A percentile compares a stretch with the other conserved stretches of the same genome.
Evolutionary conservation across 2,797 vertebrate genomes (phyloP).

Genomic region (Botia kubotai): DNA sequence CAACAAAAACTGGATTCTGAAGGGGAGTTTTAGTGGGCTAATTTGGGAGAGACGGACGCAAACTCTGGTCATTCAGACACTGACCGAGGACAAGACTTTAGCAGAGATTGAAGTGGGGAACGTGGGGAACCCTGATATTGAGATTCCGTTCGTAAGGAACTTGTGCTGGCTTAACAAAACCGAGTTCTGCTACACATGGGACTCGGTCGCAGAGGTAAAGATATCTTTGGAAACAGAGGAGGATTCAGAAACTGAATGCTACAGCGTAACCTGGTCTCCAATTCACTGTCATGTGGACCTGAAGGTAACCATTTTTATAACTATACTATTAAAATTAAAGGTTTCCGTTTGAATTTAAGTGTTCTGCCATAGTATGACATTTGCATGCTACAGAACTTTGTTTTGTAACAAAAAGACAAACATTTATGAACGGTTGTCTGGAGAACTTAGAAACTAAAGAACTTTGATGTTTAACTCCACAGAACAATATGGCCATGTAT

Average conservation of each 20-base stretch:
- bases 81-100: constrained; percentile 81
- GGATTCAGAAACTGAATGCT: constrained; percentile 84
- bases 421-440: not conserved
- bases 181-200: constrained; percentile 92
- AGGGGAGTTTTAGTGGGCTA: constrained; percentile 83
- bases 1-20: constrained; percentile 92
- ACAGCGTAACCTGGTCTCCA: constrained; percentile 85
- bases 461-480: not conserved
- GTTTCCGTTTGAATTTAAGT: not conserved
- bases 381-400: not conserved
- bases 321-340: not conserved
- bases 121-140: constrained; percentile 78
- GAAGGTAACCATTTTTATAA: constrained; percentile 77
- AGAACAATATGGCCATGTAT: not conserved
- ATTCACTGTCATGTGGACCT: constrained; percentile 84
- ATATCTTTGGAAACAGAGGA: constrained; percentile 80
- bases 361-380: not conserved
- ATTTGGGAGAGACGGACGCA: constrained; percentile 89
- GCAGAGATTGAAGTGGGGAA: constrained; percentile 83
- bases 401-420: not conserved
- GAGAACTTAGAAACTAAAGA: not conserved
- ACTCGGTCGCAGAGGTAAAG: constrained; percentile 85
- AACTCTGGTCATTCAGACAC: constrained; percentile 84
- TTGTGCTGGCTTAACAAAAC: constrained; percentile 88
- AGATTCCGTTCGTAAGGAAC: constrained; percentile 87